These are phyloP conservation scores for Catamblyrhynchus diadema DNA, from an alignment of 2,797 vertebrate species.

Conservation along the genomic window DNA sequence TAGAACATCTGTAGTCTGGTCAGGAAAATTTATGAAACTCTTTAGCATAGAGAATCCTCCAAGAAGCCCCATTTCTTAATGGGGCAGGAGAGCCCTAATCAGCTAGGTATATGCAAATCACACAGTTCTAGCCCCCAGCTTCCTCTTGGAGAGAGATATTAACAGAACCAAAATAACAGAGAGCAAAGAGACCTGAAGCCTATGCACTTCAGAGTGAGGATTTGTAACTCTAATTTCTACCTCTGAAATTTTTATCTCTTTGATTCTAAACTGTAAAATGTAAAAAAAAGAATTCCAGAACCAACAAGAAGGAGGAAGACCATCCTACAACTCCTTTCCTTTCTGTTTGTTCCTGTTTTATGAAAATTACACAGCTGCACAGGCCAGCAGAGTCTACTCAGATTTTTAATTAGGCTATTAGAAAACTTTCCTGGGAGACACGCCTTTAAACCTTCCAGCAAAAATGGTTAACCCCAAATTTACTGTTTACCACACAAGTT, in stretches of 20 bases:
- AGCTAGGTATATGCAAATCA: neutral
- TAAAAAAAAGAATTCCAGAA: neutral
- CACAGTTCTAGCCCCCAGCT: neutral
- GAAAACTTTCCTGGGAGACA: neutral
- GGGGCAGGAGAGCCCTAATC: neutral
- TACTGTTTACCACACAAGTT: neutral
- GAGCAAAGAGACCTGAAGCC: neutral
- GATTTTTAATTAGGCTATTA: neutral
- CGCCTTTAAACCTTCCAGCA: neutral
- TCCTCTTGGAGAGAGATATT: neutral
- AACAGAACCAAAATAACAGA: neutral
- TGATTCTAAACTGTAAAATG: neutral
- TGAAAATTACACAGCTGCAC: neutral
- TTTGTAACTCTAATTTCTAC: neutral
- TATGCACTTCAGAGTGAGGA: neutral
- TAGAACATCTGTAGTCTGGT: neutral
- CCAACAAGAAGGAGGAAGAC: neutral
- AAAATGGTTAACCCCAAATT: neutral
- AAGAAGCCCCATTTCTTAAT: neutral
- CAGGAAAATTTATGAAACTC: neutral
- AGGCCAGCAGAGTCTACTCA: neutral
- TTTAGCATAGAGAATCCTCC: neutral
- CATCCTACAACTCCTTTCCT: neutral
- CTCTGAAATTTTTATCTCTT: neutral
- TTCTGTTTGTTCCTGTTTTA: neutral